Base-by-base conservation (phyloP, 1,140 invertebrate species). In the Triops cancriformis region DNA sequence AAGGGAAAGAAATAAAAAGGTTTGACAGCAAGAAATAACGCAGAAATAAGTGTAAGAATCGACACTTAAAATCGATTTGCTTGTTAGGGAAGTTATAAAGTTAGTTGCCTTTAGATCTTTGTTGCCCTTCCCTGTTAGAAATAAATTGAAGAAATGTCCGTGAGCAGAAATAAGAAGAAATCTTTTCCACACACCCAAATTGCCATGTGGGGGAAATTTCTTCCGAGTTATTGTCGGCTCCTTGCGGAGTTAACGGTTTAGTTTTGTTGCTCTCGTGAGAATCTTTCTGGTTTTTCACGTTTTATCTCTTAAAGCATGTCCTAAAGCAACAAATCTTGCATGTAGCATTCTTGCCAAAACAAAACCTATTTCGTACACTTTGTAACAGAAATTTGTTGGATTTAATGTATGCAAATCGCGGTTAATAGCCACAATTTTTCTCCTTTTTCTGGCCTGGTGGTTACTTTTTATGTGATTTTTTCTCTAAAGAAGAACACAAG, bases 51-150 rank as follows among this genome's bases (percentile, higher is more conserved):
- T 64, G 51, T 23, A n/a, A 10, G 51, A 64, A 64, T 64, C 51
- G 51, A 23, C 51, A 64, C 51, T 64, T 64, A 64, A n/a, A 18
- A 64, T 64, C 51, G 51, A 64, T 64, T 64, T 64, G 51, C 51
- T 64, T 18, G 51, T 64, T 64, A 64, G 51, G 23, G n/a, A 64
- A 64, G 18, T 64, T 64, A 23, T 18, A 64, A 18, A 64, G 51
- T 64, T 64, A 37, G 31, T 64, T 64, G 4, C 51, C 18, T 64
- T 64, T 9, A n/a, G 51, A 18, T 6, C 51, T 18, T 10, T 6
- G 51, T 64, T 64, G 18, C 51, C 23, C 18, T 64, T 64, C 18
- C 18, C 23, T 64, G 14, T 64, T 18, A n/a, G 3, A n/a, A n/a
- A 64, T 12, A 23, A 14, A 64, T n/a, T 64, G 51, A 64, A 23